Evolutionary conservation across 2,113 vertebrate species (phyloP).

Genomic region (Anhinga anhinga): DNA sequence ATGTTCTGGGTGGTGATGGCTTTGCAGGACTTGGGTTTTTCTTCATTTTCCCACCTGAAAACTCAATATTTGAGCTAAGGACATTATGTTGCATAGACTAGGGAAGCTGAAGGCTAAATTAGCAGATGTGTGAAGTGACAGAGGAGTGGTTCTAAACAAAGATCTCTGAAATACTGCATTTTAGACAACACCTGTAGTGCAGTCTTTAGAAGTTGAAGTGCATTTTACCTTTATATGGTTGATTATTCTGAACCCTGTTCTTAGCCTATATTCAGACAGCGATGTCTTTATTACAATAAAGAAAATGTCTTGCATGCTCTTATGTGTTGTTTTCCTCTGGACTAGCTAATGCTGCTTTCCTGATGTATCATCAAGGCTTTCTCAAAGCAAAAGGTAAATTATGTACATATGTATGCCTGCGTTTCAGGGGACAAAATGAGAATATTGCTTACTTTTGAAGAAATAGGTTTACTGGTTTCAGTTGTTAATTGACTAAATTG

Average conservation of each 20-base stretch:
- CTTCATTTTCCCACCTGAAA: background rate
- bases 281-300: background rate
- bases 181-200: background rate
- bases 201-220: background rate
- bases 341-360: background rate
- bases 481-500: background rate
- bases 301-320: background rate
- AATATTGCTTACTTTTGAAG: background rate
- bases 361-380: background rate
- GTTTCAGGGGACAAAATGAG: background rate
- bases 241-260: background rate
- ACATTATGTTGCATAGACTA: accelerated
- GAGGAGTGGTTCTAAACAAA: background rate
- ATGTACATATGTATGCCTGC: accelerated
- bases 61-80: background rate
- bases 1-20: background rate
- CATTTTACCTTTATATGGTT: background rate
- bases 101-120: background rate
- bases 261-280: background rate
- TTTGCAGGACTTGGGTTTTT: background rate
- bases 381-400: background rate
- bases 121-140: background rate
- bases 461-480: background rate
- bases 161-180: background rate
- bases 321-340: background rate